These are phyloP conservation scores for Semaprochilodus insignis DNA, from an alignment of 2,797 vertebrate species.

Conservation along the genomic window DNA sequence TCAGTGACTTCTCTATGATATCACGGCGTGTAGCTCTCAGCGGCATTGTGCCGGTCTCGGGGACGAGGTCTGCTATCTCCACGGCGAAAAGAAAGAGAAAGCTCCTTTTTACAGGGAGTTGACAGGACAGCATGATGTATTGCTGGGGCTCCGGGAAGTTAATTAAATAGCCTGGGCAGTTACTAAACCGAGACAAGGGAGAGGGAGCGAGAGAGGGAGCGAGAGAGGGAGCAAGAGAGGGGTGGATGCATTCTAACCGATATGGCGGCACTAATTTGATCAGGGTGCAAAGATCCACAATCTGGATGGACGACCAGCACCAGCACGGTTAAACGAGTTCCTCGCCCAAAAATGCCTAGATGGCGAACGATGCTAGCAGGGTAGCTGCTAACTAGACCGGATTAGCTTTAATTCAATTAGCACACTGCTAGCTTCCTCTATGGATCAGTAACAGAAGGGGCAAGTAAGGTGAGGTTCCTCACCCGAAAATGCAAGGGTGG, in stretches of 20 bases:
- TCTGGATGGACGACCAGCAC: not conserved
- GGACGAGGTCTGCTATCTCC: constrained; percentile 12
- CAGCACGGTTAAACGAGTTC: not conserved
- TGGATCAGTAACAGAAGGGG: too few relatives aligned
- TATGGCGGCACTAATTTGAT: constrained; percentile 45
- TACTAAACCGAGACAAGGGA: constrained; percentile 52
- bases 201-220: not conserved
- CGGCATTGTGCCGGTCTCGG: constrained; percentile 31
- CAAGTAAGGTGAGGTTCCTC: too few relatives aligned
- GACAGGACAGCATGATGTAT: constrained; percentile 66
- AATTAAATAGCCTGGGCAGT: constrained; percentile 63
- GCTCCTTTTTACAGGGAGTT: constrained; percentile 47
- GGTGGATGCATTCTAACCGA: constrained; percentile 42
- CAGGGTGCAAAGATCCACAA: not conserved
- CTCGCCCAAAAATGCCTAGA: not conserved
- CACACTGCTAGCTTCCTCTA: not conserved
- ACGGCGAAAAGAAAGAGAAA: not conserved
- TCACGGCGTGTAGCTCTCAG: constrained; percentile 27
- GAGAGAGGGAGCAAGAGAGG: constrained; percentile 41
- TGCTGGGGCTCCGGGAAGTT: constrained; percentile 60
- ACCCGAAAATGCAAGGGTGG: not conserved
- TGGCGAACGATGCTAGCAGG: not conserved
- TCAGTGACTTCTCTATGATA: constrained; percentile 47
- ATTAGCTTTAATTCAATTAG: not conserved
- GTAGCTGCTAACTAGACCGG: not conserved